Conservation (phyloP, 2,888 invertebrate species). For the Yponomeuta cagnagella region DNA sequence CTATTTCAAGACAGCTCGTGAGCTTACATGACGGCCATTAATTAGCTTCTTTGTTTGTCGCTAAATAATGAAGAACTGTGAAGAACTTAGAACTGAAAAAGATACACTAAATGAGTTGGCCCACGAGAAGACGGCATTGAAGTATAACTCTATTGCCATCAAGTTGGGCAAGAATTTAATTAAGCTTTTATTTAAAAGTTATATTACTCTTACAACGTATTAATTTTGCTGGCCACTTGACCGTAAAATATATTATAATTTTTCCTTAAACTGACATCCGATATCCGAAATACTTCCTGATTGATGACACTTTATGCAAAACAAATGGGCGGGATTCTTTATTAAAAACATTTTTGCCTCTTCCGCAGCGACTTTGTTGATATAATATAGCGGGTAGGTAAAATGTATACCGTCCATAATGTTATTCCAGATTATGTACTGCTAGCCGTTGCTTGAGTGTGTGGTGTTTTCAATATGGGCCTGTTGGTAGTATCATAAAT, state of each 20-base stretch:
- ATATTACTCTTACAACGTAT: neutral
- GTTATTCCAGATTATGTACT: slow-evolving; percentile 11
- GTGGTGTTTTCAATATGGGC: slow-evolving; percentile 66
- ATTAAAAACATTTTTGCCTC: slow-evolving; percentile 13
- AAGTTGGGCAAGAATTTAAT: neutral
- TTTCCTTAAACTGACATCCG: slow-evolving; percentile 29
- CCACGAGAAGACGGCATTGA: no score
- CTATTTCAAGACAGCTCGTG: no score
- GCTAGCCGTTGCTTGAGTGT: slow-evolving; percentile 12
- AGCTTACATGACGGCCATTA: no score
- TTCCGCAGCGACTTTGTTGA: slow-evolving; percentile 5
- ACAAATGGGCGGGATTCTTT: slow-evolving; percentile 20
- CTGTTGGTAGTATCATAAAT: slow-evolving; percentile 69
- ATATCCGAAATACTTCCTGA: slow-evolving; percentile 30
- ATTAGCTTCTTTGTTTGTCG: no score
- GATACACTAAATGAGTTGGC: no score
- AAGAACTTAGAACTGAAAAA: no score
- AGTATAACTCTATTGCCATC: neutral
- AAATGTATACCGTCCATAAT: neutral
- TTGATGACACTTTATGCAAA: slow-evolving; percentile 34
- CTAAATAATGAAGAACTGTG: no score
- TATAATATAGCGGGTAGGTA: neutral
- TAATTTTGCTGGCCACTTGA: neutral
- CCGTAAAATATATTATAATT: slow-evolving; percentile 24
- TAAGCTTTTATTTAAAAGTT: neutral